Conservation (phyloP, 2,888 invertebrate species). For the Sesia apiformis region DNA sequence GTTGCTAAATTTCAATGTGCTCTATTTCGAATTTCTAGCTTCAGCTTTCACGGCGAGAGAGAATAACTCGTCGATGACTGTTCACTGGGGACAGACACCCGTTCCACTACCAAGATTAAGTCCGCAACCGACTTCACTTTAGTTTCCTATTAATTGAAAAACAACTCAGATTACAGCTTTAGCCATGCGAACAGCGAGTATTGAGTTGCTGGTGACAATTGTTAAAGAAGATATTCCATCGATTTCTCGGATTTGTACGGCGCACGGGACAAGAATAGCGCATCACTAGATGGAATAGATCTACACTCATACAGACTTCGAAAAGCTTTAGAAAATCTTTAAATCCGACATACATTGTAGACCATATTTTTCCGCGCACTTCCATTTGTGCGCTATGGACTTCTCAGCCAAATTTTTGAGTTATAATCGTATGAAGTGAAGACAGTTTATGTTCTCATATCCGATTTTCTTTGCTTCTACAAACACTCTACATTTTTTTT, state of each 20-base stretch:
- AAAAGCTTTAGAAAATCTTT: conserved; percentile 40
- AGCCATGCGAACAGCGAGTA: not conserved
- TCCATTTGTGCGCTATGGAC: conserved; percentile 45
- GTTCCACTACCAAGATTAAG: conserved; percentile 16
- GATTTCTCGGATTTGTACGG: not conserved
- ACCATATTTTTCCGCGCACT: conserved; percentile 43
- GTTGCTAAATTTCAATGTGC: conserved; percentile 72
- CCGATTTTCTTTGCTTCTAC: conserved; percentile 29
- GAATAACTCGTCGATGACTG: conserved; percentile 34
- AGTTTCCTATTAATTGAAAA: conserved; percentile 3
- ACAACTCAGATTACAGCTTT: not conserved
- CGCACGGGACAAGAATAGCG: not conserved
- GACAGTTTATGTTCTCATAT: conserved; percentile 55
- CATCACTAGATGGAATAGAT: not conserved
- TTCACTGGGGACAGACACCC: conserved; percentile 13
- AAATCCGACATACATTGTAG: conserved; percentile 49
- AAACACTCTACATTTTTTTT: conserved; percentile 43
- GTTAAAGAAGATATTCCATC: not conserved
- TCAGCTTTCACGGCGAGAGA: conserved; percentile 43
- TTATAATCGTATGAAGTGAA: conserved; percentile 53
- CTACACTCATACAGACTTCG: not conserved
- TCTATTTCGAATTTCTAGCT: conserved; percentile 57
- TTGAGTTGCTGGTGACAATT: not conserved
- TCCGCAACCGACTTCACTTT: conserved; percentile 6
- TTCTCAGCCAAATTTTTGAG: conserved; percentile 64